Base-by-base conservation (phyloP, 2,113 vertebrate species). In the Gadus chalcogrammus region DNA sequence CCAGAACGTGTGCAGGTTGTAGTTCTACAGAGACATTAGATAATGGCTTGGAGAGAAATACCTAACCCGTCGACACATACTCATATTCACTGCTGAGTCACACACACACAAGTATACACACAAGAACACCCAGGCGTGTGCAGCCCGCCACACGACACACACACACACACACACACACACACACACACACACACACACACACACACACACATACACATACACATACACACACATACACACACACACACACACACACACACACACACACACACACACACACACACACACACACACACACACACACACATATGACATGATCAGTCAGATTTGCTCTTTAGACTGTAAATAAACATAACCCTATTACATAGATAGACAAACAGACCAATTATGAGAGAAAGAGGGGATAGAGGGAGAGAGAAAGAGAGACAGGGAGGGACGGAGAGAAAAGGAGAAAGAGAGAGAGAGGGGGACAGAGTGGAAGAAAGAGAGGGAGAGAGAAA, bases 401-500 rank as follows among this genome's bases (percentile, higher is more conserved):
- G 68, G 60, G 69, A 27, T 24, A 55, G 7, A 15, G 16, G 8
- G 17, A 16, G 64, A 27, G 20, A 16, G 35, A 20, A 27, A 60
- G 67, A 60, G 55, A 60, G 24, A 68, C 16, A 70, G 77, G 82
- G 76, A 80, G 70, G 12, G 42, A 48, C 9, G 12, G 42, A 48
- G 42, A 48, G 42, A 48, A 13, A 64, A 18, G 20, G 20, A 20
- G 20, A 20, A 20, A 20, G 20, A 70, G 42, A 13, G 42, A 13
- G 42, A 48, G 42, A 48, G 42, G 11, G 11, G 42, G 20, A 20
- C 20, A 20, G 20, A 20, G 20, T 20, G 20, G 20, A 20, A 16
- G 35, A 20, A 27, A 60, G 67, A 60, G 55, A 60, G 24, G 20
- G 20, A 20, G 20, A 20, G 20, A 83, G 84, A 77, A 79, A 70